Percentiles rank a stretch among this genome's conserved stretches.
phyloP scores from a whole-genome alignment of 1,140 invertebrate genomes.

The Gerris buenoi region DNA sequence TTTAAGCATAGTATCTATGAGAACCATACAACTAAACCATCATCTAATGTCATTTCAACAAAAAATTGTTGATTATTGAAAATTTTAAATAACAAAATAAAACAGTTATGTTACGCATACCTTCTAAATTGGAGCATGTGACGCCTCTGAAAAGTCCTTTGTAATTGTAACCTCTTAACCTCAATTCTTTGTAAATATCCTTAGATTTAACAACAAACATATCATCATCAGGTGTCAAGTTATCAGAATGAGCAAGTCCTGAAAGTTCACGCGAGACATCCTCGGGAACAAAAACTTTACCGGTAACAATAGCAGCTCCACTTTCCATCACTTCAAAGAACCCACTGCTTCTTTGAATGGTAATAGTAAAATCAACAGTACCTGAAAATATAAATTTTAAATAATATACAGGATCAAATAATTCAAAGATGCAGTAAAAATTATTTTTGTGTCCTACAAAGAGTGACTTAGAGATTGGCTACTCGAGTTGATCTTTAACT shows the following conservation, averaged over 20 bases:
- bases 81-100: too few species aligned
- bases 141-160: conserved; percentile 55
- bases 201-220: not conserved
- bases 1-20: too few species aligned
- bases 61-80: too few species aligned
- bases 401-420: too few species aligned
- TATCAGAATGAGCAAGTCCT: conserved; percentile 23
- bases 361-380: conserved; percentile 58
- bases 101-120: too few species aligned
- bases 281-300: conserved; percentile 40
- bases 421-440: too few species aligned
- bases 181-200: conserved; percentile 85
- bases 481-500: too few species aligned
- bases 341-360: conserved; percentile 65
- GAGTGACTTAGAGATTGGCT: too few species aligned
- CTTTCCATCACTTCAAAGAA: conserved; percentile 75
- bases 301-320: conserved; percentile 59
- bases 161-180: conserved; percentile 83
- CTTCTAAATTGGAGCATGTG: conserved; percentile 33
- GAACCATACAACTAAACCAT: too few species aligned
- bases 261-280: conserved; percentile 32
- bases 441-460: too few species aligned
- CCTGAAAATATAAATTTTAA: conserved; percentile 24
- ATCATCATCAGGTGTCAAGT: not conserved
- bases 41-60: too few species aligned